Base-by-base conservation (phyloP, 2,797 vertebrate genomes). In the Xerus rutilus region DNA sequence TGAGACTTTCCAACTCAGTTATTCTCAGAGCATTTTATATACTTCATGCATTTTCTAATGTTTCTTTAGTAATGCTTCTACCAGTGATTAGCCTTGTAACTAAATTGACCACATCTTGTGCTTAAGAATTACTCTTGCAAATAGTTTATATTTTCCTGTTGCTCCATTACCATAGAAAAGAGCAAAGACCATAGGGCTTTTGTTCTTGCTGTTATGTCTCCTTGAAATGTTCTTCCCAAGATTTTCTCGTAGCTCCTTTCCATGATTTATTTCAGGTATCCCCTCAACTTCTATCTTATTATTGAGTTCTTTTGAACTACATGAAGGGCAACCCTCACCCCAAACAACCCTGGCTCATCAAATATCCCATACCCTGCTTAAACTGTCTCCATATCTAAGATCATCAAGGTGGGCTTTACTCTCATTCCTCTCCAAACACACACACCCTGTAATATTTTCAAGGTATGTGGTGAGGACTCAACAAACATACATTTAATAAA, bases 251-350 rank as follows among this genome's bases (percentile, higher is more conserved):
- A 90, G n/a, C n/a, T 94, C 25, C 45, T 65, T 69, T 81, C 20
- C 6, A 49, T 85, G 81, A 82, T 84, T 94, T 49, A 89, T 59
- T 74, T 69, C 74, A 74, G 1, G 12, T 92, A 81, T 90, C 74
- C 64, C 11, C 78, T 54, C 25, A 85, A n/a, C 18, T 70, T 94
- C 57, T 74, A 0, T 25, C 32, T 84, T 45, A 65, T 78, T 67
- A 86, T 0, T 72, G 62, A 88, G 59, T 35, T 95, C 70, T 67
- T 97, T 15, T 70, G 45, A 70, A 49, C 10, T 62, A 17, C 23
- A 28, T 67, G 49, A 83, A 89, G 21, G 91, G 1, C 30, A 69
- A 65, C 4, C 1, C n/a, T 87, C 6, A 35, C 8, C 5, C n/a
- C 25, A 82, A 79, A 78, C 32, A 92, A 54, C 5, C 25, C 21